Percentiles rank a stretch among this genome's conserved stretches.
phyloP scores from a whole-genome alignment of 2,113 vertebrate genomes.

The Ancistrus triradiatus region DNA sequence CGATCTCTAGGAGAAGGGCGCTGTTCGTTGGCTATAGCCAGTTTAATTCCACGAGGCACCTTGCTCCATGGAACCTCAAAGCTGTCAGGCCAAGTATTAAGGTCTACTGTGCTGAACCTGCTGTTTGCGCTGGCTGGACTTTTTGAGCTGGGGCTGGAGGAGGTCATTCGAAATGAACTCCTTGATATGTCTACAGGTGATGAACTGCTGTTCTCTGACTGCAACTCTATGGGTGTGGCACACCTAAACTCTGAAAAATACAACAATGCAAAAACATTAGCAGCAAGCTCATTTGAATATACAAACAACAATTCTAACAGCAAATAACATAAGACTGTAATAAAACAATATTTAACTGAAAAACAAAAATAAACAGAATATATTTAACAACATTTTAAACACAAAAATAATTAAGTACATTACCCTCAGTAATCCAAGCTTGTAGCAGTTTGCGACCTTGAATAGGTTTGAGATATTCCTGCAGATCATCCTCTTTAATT shows the following conservation, averaged over 20 bases:
- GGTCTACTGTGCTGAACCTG: slow-evolving; percentile 2
- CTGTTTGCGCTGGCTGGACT: slow-evolving; percentile 4
- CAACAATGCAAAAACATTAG: not conserved
- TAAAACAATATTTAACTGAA: not conserved
- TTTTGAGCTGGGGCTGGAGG: not conserved
- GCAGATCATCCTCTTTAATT: slow-evolving; percentile 23
- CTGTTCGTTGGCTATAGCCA: not conserved
- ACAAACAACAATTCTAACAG: not conserved
- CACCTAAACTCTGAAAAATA: not conserved
- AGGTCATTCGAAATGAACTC: not conserved
- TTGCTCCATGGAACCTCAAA: slow-evolving; percentile 14
- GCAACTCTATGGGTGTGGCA: not conserved
- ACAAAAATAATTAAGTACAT: not conserved
- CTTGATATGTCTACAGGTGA: not conserved
- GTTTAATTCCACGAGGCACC: slow-evolving; percentile 21
- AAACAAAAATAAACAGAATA: not conserved
- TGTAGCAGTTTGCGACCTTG: slow-evolving; percentile 6
- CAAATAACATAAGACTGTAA: not conserved
- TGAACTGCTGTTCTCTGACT: not conserved
- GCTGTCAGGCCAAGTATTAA: slow-evolving; percentile 16
- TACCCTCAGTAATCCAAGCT: slow-evolving; percentile 8
- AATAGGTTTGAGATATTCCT: slow-evolving; percentile 15
- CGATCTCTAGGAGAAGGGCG: not conserved
- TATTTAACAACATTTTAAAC: not conserved
- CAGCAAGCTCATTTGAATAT: not conserved